These are phyloP conservation scores for Diplodus sargus DNA, from an alignment of 2,797 vertebrate genomes.

Conservation along the genomic window DNA sequence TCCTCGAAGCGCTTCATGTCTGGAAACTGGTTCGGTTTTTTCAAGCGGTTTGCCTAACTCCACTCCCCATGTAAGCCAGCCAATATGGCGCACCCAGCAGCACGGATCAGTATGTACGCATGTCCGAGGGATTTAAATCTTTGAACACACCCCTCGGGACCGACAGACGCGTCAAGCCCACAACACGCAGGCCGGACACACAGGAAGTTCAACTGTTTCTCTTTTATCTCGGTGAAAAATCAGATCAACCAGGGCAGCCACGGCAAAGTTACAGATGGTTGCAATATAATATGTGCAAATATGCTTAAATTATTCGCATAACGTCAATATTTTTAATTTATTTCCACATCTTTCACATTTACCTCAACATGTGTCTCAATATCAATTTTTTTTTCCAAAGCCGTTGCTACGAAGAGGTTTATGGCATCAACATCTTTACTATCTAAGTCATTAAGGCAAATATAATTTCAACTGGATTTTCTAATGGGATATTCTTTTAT, in stretches of 20 bases:
- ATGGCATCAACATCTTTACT: too few relatives aligned
- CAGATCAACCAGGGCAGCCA: not conserved
- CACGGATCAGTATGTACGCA: constrained; percentile 83
- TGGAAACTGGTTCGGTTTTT: constrained; percentile 54
- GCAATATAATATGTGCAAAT: too few relatives aligned
- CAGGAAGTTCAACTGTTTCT: constrained; percentile 29
- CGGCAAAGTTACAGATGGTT: not conserved
- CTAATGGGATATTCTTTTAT: not conserved
- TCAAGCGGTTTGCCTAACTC: constrained; percentile 72
- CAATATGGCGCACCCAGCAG: constrained; percentile 88
- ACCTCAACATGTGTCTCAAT: not conserved
- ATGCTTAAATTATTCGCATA: not conserved
- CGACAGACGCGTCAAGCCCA: constrained; percentile 11
- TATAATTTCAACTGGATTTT: not conserved
- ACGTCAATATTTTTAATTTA: not conserved
- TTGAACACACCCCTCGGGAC: constrained; percentile 75
- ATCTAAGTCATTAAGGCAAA: not conserved
- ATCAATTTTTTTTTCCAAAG: not conserved
- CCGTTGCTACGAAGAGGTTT: too few relatives aligned
- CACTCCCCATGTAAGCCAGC: constrained; percentile 80
- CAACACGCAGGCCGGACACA: accelerated
- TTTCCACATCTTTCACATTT: not conserved
- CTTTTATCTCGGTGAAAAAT: accelerated
- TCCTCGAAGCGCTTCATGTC: constrained; percentile 71
- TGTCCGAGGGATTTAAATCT: constrained; percentile 89